Conservation (phyloP, 2,797 vertebrate species). For the Xerus rutilus region DNA sequence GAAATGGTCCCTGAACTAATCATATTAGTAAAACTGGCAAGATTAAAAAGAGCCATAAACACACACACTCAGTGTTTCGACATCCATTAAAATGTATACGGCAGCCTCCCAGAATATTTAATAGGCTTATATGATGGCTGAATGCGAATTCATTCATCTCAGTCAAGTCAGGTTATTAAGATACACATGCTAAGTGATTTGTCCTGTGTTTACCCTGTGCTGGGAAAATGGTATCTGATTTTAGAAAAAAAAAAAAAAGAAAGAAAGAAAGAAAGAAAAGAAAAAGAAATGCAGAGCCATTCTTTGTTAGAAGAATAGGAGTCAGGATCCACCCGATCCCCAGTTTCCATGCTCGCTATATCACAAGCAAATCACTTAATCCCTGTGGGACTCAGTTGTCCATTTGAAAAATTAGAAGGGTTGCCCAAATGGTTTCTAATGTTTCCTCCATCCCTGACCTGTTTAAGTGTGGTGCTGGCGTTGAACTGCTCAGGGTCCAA, state of each 20-base stretch:
- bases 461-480: not conserved
- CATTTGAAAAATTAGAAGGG: slow-evolving; percentile 28
- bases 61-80: slow-evolving; percentile 84
- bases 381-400: not conserved
- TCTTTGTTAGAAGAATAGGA: slow-evolving; percentile 68
- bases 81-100: slow-evolving; percentile 86
- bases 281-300: not conserved
- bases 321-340: slow-evolving; percentile 26
- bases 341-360: not conserved
- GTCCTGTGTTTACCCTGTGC: slow-evolving; percentile 79
- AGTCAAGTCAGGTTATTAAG: slow-evolving; percentile 83
- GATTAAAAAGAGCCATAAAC: slow-evolving; percentile 87
- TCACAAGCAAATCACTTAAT: not conserved
- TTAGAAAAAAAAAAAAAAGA: not conserved
- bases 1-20: slow-evolving; percentile 82
- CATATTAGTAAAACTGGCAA: slow-evolving; percentile 87
- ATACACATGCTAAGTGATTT: slow-evolving; percentile 81
- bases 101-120: slow-evolving; percentile 84
- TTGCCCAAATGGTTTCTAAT: not conserved
- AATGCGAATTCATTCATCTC: slow-evolving; percentile 85
- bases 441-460: not conserved
- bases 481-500: too few relatives aligned
- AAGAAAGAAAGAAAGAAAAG: not conserved
- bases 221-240: slow-evolving; percentile 79
- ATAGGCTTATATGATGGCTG: slow-evolving; percentile 85